Conservation (phyloP, 2,888 invertebrate genomes). For the Macrophya alboannulata region DNA sequence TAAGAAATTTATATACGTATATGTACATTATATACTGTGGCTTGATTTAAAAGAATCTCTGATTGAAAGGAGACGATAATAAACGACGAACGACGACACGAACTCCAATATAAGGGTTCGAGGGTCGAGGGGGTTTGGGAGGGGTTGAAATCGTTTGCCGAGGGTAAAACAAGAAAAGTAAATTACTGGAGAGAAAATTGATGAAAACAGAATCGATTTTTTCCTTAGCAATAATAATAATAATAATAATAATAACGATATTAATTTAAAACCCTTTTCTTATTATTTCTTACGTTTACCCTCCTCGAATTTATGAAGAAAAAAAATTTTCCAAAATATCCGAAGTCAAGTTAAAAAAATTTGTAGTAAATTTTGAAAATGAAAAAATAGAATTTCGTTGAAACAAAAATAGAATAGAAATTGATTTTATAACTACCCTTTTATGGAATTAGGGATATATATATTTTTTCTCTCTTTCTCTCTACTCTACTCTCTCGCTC, state of each 20-base stretch:
- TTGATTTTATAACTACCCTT: not conserved
- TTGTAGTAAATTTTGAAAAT: not conserved
- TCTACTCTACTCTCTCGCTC: constrained; percentile 50
- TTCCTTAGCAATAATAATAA: not conserved
- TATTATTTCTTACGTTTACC: not conserved
- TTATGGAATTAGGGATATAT: not conserved
- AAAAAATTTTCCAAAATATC: not conserved
- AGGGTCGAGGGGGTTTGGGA: constrained; percentile 56
- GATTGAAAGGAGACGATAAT: constrained; percentile 40
- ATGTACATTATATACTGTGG: too few species aligned
- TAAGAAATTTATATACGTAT: constrained; percentile 28
- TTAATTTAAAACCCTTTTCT: not conserved
- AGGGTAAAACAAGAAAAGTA: constrained; percentile 66
- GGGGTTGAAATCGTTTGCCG: constrained; percentile 63
- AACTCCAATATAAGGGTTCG: not conserved
- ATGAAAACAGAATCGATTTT: constrained; percentile 66
- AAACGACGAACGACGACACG: not conserved
- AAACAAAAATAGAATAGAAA: not conserved
- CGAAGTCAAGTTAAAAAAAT: not conserved
- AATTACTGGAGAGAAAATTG: constrained; percentile 64
- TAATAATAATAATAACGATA: not conserved
- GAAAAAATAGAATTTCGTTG: too few species aligned
- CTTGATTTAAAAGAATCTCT: constrained; percentile 44
- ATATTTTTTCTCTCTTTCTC: not conserved
- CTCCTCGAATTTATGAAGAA: too few species aligned